Base-by-base conservation (phyloP, 2,888 invertebrate species). In the Zaprionus lineosus region DNA sequence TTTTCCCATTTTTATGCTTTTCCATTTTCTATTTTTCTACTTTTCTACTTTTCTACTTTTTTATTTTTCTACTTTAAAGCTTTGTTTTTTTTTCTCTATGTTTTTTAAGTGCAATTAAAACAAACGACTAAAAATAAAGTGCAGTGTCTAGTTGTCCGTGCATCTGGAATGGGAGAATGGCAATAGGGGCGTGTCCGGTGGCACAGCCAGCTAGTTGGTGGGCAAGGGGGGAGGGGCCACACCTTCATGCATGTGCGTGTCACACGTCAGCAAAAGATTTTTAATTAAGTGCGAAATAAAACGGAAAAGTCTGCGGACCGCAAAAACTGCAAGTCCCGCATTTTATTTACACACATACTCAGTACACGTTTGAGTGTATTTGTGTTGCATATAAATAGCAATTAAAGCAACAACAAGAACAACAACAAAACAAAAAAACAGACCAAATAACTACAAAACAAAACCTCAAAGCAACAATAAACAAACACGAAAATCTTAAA, bases 271-370 rank as follows among this genome's bases (percentile, higher is more conserved):
- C 66, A 26, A 39, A 56, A 64, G 53, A 59, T 67, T 67, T 64
- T 70, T 70, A 78, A 74, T 76, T 64, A 74, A 82, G 79, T 64
- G 78, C 48, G 51, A 82, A 81, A 55, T 59, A 67, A 76, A 68
- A 72, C 47, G 48, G 43, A 36, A 51, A 41, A 50, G 8, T 51
- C 39, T 14, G 33, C 14, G 28, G 15, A 24, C 5, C 16, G 11
- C n/a, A 28, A 28, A 26, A 53, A 31, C 34, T 41, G n/a, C 24
- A 44, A 19, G 37, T 19, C 48, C 46, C 28, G 12, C 43, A 57
- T 26, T n/a, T n/a, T n/a, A n/a, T n/a, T n/a, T n/a, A n/a, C 8
- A 7, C 0, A 26, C 6, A 24, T 4, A 12, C 33, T n/a, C n/a
- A n/a, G n/a, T n/a, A n/a, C n/a, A n/a, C n/a, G n/a, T n/a, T n/a